These are phyloP conservation scores for Vombatus ursinus DNA, from an alignment of 2,113 vertebrate genomes.

Conservation along the genomic window DNA sequence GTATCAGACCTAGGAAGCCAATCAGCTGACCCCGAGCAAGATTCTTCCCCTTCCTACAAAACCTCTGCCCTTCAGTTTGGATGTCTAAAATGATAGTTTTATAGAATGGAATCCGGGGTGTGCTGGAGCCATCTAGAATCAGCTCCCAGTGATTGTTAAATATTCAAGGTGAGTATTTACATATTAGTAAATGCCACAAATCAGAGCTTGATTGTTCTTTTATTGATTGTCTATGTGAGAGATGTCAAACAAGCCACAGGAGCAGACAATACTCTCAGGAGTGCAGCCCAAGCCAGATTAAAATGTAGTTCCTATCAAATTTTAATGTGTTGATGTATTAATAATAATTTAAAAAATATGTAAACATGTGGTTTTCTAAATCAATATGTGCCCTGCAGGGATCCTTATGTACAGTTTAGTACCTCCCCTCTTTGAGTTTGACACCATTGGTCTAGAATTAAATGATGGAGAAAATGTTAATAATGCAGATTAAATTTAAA, in stretches of 20 bases:
- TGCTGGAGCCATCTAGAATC: not conserved
- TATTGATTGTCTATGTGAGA: not conserved
- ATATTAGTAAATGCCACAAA: not conserved
- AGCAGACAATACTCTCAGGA: not conserved
- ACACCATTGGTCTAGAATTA: not conserved
- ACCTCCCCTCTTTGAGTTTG: not conserved
- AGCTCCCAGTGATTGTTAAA: not conserved
- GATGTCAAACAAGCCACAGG: not conserved
- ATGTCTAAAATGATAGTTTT: not conserved
- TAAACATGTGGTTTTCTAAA: not conserved
- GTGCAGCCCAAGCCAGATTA: not conserved
- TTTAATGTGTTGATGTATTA: not conserved
- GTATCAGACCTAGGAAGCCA: not conserved
- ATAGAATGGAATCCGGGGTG: not conserved
- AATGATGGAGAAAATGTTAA: not conserved
- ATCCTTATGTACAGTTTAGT: not conserved
- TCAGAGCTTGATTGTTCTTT: not conserved
- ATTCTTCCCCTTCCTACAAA: not conserved
- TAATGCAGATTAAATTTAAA: not conserved
- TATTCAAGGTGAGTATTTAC: not conserved
- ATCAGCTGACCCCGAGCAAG: not conserved
- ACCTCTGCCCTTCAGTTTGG: not conserved
- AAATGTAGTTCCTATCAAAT: not conserved
- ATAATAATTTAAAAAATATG: not conserved
- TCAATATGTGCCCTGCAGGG: not conserved